Conservation (phyloP, 2,888 invertebrate genomes). For the Mystacides longicornis region DNA sequence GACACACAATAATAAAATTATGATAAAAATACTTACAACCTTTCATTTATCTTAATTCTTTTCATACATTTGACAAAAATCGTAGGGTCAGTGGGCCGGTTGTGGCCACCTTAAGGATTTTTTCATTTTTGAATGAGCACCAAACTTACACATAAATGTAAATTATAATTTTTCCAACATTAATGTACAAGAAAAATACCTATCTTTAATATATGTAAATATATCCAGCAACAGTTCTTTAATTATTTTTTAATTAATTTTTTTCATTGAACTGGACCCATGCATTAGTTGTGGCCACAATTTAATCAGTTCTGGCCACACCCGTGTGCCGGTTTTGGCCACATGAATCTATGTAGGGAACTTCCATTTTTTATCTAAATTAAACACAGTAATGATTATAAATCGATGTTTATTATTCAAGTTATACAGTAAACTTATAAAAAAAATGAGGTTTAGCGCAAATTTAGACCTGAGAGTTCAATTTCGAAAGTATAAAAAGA, state of each 20-base stretch:
- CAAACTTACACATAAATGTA: not conserved
- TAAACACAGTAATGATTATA: too few relatives aligned
- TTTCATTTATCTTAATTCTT: too few relatives aligned
- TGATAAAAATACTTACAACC: too few relatives aligned
- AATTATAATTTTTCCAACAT: not conserved
- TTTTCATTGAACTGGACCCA: not conserved
- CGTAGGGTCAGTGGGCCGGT: not conserved
- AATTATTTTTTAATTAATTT: not conserved
- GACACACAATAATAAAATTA: too few relatives aligned
- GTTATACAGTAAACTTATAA: not conserved
- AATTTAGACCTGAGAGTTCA: not conserved
- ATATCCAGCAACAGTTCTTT: not conserved
- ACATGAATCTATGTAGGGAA: not conserved
- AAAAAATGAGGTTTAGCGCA: not conserved
- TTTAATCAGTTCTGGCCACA: not conserved
- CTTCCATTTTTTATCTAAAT: not conserved
- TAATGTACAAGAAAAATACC: too few relatives aligned
- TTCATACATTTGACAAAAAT: too few relatives aligned
- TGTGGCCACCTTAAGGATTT: not conserved
- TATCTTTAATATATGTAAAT: too few relatives aligned
- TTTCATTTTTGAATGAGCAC: not conserved
- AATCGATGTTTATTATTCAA: too few relatives aligned
- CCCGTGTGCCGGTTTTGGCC: not conserved
- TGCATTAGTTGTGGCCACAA: not conserved
- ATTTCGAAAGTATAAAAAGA: not conserved